Percentiles rank a stretch among this genome's conserved stretches.
phyloP scores from a whole-genome alignment of 2,888 invertebrate genomes.

The Plagodis dolabraria region DNA sequence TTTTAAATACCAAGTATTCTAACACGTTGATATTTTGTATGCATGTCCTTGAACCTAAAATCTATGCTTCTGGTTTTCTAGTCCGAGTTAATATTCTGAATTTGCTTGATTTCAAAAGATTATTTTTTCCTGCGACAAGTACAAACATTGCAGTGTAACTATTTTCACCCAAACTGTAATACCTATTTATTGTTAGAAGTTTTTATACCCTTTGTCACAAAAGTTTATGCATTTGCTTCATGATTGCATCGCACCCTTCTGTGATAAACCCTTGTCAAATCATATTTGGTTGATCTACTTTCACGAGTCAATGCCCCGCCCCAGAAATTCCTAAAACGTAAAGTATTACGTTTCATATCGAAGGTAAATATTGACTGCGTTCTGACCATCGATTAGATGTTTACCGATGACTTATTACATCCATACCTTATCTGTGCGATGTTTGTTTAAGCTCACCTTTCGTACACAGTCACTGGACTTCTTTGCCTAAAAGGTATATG shows the following conservation, averaged over 20 bases:
- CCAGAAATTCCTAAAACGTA: constrained; percentile 40
- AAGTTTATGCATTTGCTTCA: constrained; percentile 6
- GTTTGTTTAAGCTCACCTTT: constrained; percentile 50
- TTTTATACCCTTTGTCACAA: no score
- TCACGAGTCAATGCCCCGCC: constrained; percentile 44
- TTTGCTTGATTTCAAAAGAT: no score
- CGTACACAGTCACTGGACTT: constrained; percentile 32
- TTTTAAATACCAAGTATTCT: no score
- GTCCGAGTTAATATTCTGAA: no score
- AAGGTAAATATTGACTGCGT: constrained; percentile 56
- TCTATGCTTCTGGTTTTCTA: no score
- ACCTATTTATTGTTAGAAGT: no score
- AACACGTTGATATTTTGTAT: no score
- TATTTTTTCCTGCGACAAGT: no score
- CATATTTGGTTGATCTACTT: constrained; percentile 42
- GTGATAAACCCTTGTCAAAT: constrained; percentile 21
- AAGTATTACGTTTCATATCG: constrained; percentile 48
- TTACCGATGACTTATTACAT: constrained; percentile 52
- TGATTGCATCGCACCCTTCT: constrained; percentile 18
- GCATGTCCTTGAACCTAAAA: no score
- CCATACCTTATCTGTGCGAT: constrained; percentile 51
- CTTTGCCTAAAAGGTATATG: constrained; percentile 37
- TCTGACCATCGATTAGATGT: constrained; percentile 57
- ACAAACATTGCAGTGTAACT: no score
- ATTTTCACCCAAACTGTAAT: no score